A percentile compares a stretch with the other conserved stretches of the same genome.
phyloP scores from a whole-genome alignment of 2,113 vertebrate species.

The Sylvietta virens region DNA sequence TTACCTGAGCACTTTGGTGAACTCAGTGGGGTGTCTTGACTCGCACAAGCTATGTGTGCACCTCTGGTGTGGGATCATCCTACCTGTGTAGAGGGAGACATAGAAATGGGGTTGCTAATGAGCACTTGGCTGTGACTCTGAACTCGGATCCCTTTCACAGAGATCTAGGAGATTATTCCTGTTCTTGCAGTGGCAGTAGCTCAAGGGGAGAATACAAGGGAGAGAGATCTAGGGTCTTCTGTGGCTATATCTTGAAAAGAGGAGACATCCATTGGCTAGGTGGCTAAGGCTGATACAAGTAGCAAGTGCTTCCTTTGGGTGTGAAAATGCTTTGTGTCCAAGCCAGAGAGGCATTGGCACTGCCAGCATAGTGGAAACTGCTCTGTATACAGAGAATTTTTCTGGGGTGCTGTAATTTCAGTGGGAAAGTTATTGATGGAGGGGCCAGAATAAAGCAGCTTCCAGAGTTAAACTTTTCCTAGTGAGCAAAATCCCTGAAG shows the following conservation, averaged over 20 bases:
- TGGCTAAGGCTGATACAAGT: neutral
- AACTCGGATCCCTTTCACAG: neutral
- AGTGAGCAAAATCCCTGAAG: neutral
- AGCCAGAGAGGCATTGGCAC: neutral
- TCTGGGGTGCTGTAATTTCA: neutral
- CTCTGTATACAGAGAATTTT: neutral
- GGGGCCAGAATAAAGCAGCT: neutral
- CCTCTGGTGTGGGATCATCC: neutral
- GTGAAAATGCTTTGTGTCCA: neutral
- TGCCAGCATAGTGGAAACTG: neutral
- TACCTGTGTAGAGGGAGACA: neutral
- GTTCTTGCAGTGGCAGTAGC: neutral
- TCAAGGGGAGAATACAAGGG: neutral
- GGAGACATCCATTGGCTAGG: neutral
- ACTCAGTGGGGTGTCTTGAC: neutral
- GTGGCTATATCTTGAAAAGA: neutral
- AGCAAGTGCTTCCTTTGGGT: neutral
- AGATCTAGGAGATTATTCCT: neutral
- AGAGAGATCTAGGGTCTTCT: neutral
- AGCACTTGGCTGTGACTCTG: neutral
- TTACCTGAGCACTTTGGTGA: neutral
- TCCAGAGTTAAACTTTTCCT: neutral
- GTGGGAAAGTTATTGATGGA: neutral
- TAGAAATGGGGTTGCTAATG: neutral
- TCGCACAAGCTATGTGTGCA: rapidly evolving